Base-by-base conservation (phyloP, 2,888 invertebrate species). In the Tachystola acroxantha region DNA sequence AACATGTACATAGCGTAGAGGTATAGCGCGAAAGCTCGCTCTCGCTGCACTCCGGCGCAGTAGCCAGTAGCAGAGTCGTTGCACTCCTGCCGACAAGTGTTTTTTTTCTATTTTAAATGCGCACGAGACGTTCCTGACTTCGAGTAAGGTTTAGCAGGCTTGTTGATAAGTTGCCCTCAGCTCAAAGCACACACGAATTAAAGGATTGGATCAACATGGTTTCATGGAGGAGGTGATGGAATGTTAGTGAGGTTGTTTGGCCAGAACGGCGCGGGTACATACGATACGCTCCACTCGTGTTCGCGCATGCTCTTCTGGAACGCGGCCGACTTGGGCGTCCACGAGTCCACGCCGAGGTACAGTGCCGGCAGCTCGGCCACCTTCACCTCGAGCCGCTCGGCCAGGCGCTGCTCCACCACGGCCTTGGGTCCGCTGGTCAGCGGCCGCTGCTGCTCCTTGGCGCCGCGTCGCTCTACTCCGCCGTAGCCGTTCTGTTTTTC, bases 301-400 rank as follows among this genome's bases (percentile, higher is more conserved):
- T 88, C 87, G 44, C 82, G 84, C 82, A 88, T 86, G 56, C 79
- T 87, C 76, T 85, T 86, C 78, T 85, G 86, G 73, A 88, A 88
- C 44, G 84, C 78, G 57, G 80, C 78, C 11, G 88, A 94, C 85
- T 93, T 93, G 67, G 93, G 92, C 65, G 92, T 92, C 93, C 93
- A 93, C 59, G 92, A 91, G 55, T 85, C 86, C 68, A 92, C 89
- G 41, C 92, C 91, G 57, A 92, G 89, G 77, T 93, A 93, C 46
- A 93, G 89, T 50, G 92, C 90, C 36, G 93, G 92, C 71, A 91
- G 86, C 64, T 89, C 88, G 31, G 88, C 82, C 45, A 80, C 85
- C 71, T 86, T 88, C 48, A 80, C 84, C 60, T 89, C 89, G 33
- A 87, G 78, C 24, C 84, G 73, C 52, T 88, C 80, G 32, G 78